Evolutionary conservation across 1,140 invertebrate species (phyloP).

Genomic region (Teleogryllus occipitalis): DNA sequence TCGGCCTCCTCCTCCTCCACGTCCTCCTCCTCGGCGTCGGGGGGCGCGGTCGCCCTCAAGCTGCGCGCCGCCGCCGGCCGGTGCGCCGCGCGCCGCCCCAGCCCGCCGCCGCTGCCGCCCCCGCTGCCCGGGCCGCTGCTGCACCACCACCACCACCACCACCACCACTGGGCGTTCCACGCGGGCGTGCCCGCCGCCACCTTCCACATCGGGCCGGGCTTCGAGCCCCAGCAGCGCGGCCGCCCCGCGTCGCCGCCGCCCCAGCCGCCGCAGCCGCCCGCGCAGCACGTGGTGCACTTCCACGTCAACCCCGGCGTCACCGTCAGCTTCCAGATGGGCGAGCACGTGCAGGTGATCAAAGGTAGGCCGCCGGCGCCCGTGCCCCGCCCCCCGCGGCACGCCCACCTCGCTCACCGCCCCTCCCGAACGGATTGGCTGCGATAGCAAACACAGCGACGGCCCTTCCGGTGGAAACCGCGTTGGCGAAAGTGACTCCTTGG

Average conservation of each 20-base stretch:
- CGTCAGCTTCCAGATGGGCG: conserved; percentile 55
- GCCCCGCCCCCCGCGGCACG: not conserved
- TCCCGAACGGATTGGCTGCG: no score
- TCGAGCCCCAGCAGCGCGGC: conserved; percentile 36
- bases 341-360: conserved; percentile 54
- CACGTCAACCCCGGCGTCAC: conserved; percentile 61
- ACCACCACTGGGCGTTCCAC: not conserved
- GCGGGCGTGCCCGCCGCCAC: conserved; percentile 31
- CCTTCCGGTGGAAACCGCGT: no score
- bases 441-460: no score
- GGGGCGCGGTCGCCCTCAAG: not conserved
- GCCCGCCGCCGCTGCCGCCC: not conserved
- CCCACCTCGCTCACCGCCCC: not conserved
- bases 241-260: not conserved
- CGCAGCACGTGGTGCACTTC: conserved; percentile 54
- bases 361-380: conserved; percentile 36
- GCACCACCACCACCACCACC: conserved; percentile 15
- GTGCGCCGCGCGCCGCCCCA: no score
- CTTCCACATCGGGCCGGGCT: conserved; percentile 43
- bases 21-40: not conserved
- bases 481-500: no score
- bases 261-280: conserved; percentile 26
- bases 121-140: not conserved
- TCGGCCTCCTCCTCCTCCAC: not conserved
- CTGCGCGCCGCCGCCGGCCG: not conserved